Evolutionary conservation across 2,888 invertebrate species (phyloP), one percentile per base, ranked within the genome.

Genomic region (Hofmannophila pseudospretella): DNA sequence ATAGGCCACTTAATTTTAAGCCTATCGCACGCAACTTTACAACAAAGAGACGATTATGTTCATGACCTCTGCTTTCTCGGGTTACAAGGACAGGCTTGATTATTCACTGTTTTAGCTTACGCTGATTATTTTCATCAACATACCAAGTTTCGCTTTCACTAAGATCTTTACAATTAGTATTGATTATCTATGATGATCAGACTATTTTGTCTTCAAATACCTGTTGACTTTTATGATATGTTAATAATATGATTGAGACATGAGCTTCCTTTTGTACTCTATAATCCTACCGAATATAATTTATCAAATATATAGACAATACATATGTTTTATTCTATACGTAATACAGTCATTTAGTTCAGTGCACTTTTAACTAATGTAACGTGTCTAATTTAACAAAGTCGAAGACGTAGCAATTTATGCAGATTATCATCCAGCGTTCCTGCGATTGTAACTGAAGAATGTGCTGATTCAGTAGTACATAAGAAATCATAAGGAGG

Each of bases 61-160:
- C 60, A 49, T 50, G 67, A 67, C 64, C 68, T 54, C 58, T 45
- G 52, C 76, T 74, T 73, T 72, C 72, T 68, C 49, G 42, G 55
- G 53, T 61, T 49, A 63, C 47, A 58, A 67, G 65, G 62, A 64
- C 64, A 62, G 51, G 52, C 44, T 51, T 53, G 54, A 53, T 63
- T 63, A 55, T 49, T 46, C 42, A 45, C 47, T 46, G 48, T 52
- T 51, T 58, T 58, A 50, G 51, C 50, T 49, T 56, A 16, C 16
- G 16, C 3, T 16, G 16, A 5, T n/a, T 20, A 2, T 3, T 20
- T 20, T 20, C 8, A 3, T 3, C 19, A 22, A 7, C 2, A 5
- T 5, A 1, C 23, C 2, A 23, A 23, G n/a, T n/a, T 51, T 50
- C 46, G 47, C 55, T 60, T 60, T 58, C 58, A 55, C 59, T 53